Conservation (phyloP, 2,888 invertebrate species). For the Troilus luridus region DNA sequence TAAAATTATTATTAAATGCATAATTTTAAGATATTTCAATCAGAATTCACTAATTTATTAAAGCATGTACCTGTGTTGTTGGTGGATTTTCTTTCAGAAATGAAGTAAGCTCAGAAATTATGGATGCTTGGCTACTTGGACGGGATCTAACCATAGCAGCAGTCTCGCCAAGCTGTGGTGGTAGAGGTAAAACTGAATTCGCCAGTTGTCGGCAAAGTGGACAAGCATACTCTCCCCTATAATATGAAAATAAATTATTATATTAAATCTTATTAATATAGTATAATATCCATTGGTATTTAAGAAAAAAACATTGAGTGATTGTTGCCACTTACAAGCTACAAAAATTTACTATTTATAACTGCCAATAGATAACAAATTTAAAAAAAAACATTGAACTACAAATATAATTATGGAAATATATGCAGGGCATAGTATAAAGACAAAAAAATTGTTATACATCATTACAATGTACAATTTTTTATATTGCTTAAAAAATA, state of each 20-base stretch:
- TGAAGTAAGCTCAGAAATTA: conserved; percentile 71
- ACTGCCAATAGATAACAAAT: too few relatives aligned
- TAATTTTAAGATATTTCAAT: background rate
- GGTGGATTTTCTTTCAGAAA: conserved; percentile 77
- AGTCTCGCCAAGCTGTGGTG: conserved; percentile 79
- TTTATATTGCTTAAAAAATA: too few relatives aligned
- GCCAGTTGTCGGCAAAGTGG: conserved; percentile 94
- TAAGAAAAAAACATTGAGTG: background rate
- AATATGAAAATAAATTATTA: background rate
- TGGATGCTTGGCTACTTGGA: conserved; percentile 71
- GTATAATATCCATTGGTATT: background rate
- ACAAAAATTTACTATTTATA: too few relatives aligned
- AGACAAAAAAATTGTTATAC: too few relatives aligned
- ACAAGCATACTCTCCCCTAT: conserved; percentile 90
- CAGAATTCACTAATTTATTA: background rate
- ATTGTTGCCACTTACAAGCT: too few relatives aligned
- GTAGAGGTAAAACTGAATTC: conserved; percentile 89
- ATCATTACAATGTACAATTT: too few relatives aligned
- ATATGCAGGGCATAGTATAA: too few relatives aligned
- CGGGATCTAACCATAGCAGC: conserved; percentile 77
- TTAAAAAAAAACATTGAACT: too few relatives aligned
- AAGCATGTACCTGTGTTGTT: conserved; percentile 60
- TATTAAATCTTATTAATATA: background rate
- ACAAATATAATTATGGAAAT: too few relatives aligned
- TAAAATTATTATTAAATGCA: too few relatives aligned